Evolutionary conservation across 37 sponge, comb jelly and placozoan species (phyloP), one percentile per base, ranked within the genome.

Genomic region (Haliclona indistincta): DNA sequence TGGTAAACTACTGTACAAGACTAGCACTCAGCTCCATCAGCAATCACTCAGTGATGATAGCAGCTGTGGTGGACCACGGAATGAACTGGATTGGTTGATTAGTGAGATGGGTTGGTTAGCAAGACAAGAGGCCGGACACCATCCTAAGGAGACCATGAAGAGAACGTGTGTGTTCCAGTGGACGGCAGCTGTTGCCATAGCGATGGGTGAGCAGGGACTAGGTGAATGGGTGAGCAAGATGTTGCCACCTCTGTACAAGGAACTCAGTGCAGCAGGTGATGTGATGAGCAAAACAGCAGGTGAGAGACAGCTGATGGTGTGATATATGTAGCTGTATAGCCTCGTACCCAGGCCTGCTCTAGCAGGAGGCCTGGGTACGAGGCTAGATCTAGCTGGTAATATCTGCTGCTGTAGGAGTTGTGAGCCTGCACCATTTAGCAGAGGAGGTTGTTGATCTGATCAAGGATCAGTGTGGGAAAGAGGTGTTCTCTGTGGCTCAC

Each of bases 111-210:
- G 44, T 29, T 54, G 78, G 43, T 39, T 94, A 39, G 93, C 88
- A 8, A 71, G 80, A 54, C 56, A 49, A 29, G 94, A 94, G 39
- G 83, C 94, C 38, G 94, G 88, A 33, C 56, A 90, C 30, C 51
- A 55, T 54, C 94, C 94, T 13, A 85, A 94, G 43, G 68, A 89
- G n/a, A 64, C 92, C 20, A 30, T 54, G 17, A 94, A 94, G 92
- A 67, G 94, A 1, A 68, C 69, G 19, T 78, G 79, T 82, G 94
- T 94, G 39, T 49, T 90, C 33, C 88, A 90, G 56, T 94, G 94
- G 94, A 64, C 74, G 29, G 94, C 79, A 45, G 94, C 94, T 25
- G 47, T 94, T 6, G 86, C 88, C 25, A 37, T 86, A 32, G 73
- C 85, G 56, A 68, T 94, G 66, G 87, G 80, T 0, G 2, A 38